Evolutionary conservation across 2,797 vertebrate genomes (phyloP).

Genomic region (Alcedo atthis): DNA sequence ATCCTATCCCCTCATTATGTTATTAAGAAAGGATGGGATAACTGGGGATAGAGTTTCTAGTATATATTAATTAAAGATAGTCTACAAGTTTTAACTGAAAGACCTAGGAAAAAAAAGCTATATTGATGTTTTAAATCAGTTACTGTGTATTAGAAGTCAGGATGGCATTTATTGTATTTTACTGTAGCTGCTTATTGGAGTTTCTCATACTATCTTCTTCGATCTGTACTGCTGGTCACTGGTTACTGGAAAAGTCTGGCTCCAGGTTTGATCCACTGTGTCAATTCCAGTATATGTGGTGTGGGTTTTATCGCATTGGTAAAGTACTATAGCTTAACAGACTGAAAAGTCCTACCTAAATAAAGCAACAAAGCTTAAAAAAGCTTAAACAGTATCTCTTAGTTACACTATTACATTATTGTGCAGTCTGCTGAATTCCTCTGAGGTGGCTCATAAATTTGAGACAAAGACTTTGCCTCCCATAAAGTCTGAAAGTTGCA

Average conservation of each 20-base stretch:
- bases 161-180: neutral
- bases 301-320: neutral
- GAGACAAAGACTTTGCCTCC: conserved; percentile 62
- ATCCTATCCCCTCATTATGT: neutral
- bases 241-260: neutral
- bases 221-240: neutral
- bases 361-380: neutral
- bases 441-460: conserved; percentile 22
- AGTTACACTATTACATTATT: neutral
- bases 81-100: neutral
- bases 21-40: neutral
- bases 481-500: conserved; percentile 25
- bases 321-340: neutral
- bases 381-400: neutral
- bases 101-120: neutral
- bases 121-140: neutral
- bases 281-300: neutral
- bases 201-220: neutral
- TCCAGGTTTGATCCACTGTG: neutral
- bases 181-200: neutral
- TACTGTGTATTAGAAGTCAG: neutral
- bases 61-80: neutral
- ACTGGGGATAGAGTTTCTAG: neutral
- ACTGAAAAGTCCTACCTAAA: neutral
- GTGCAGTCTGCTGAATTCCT: conserved; percentile 3